These are phyloP conservation scores for Paratilapia polleni DNA, from an alignment of 2,113 vertebrate genomes.

Conservation along the genomic window DNA sequence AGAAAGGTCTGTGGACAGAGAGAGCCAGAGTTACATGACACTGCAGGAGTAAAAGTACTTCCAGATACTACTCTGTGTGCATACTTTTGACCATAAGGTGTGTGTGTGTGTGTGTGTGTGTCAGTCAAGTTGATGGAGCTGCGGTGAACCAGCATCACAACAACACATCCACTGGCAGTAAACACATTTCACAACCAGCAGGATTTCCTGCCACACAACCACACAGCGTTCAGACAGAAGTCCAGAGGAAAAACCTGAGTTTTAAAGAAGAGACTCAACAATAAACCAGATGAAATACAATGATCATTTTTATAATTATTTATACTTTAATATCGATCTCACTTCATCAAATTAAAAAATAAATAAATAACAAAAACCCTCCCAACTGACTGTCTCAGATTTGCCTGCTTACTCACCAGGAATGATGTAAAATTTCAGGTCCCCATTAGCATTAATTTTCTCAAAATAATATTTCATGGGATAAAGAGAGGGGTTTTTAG, in stretches of 20 bases:
- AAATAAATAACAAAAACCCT: background rate
- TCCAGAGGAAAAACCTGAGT: background rate
- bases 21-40: background rate
- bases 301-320: rapidly evolving
- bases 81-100: background rate
- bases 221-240: background rate
- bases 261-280: background rate
- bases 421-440: too few species aligned
- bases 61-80: background rate
- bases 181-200: slow-evolving; percentile 44
- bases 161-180: slow-evolving; percentile 25
- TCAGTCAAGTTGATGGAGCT: background rate
- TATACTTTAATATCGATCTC: rapidly evolving
- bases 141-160: slow-evolving; percentile 10
- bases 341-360: too few species aligned
- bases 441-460: too few species aligned
- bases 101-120: background rate
- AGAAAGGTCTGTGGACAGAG: too few species aligned
- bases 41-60: background rate
- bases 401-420: background rate
- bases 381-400: background rate
- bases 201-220: slow-evolving; percentile 6
- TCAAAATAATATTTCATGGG: rapidly evolving
- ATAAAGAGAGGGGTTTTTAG: rapidly evolving
- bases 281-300: background rate